These are phyloP conservation scores for Pachycephala philippinensis DNA, from an alignment of 2,113 vertebrate genomes.

Conservation along the genomic window DNA sequence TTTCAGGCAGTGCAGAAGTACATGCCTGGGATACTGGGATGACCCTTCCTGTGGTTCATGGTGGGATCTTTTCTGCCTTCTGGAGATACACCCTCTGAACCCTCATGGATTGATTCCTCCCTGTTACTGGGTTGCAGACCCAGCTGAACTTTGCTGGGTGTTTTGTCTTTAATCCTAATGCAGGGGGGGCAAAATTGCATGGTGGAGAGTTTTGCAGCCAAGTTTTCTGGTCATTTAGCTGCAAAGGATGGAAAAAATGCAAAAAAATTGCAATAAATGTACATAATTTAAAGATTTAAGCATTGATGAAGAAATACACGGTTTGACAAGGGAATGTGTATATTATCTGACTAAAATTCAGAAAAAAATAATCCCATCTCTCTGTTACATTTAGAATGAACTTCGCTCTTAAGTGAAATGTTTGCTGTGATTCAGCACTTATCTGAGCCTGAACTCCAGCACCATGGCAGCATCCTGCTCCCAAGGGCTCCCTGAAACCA, in stretches of 20 bases:
- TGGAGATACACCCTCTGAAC: not conserved
- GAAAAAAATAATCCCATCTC: not conserved
- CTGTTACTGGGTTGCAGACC: not conserved
- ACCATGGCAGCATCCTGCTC: not conserved
- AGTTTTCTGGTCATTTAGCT: not conserved
- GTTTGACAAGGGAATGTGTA: not conserved
- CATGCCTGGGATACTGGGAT: not conserved
- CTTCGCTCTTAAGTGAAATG: not conserved
- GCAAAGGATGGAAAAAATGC: not conserved
- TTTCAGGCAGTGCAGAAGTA: not conserved
- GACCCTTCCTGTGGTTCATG: not conserved
- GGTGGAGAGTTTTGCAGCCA: not conserved
- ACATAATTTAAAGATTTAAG: not conserved
- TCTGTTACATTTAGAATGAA: not conserved
- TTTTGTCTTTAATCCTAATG: not conserved
- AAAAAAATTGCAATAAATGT: not conserved
- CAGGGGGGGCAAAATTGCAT: not conserved
- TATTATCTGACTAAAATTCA: not conserved
- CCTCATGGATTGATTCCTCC: not conserved
- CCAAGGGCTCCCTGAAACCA: not conserved
- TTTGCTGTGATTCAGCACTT: not conserved
- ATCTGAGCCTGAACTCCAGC: not conserved
- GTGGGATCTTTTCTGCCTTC: not conserved
- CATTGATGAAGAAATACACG: not conserved
- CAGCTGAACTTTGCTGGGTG: not conserved